Percentiles rank a stretch among this genome's conserved stretches.
Conservation (phyloP, 2,888 invertebrate genomes). For the Pelosia muscerda region DNA sequence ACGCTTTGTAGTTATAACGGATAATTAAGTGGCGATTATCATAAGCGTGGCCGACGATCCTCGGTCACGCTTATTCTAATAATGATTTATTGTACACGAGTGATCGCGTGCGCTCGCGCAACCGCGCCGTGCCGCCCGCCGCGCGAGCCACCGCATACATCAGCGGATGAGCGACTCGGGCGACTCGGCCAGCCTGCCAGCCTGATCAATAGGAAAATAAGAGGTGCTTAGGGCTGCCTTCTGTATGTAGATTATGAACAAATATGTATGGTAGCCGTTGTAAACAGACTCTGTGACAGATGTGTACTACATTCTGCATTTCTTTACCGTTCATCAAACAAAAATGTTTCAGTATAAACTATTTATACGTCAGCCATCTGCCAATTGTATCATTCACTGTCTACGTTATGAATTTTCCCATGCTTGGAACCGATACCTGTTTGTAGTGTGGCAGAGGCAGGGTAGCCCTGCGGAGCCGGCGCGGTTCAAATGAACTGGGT, state of each 20-base stretch:
- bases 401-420: neutral
- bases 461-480: neutral
- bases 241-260: neutral
- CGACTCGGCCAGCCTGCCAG: neutral
- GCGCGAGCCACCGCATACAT: constrained; percentile 1
- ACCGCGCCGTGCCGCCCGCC: constrained; percentile 9
- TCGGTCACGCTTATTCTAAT: constrained; percentile 23
- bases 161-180: constrained; percentile 11
- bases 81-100: constrained; percentile 36
- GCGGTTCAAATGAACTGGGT: neutral
- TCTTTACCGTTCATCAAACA: no score
- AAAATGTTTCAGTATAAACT: no score
- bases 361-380: no score
- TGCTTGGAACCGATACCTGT: neutral
- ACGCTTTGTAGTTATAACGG: constrained; percentile 3
- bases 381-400: no score
- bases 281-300: neutral
- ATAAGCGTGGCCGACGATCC: neutral
- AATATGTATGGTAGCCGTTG: neutral
- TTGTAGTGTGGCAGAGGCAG: neutral
- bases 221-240: neutral
- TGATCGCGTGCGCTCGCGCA: constrained; percentile 24
- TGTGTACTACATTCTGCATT: neutral
- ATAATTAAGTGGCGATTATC: constrained; percentile 3
- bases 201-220: neutral